Evolutionary conservation across 2,113 vertebrate genomes (phyloP), one percentile per base, ranked within the genome.

Genomic region (Leptocoma aspasia): DNA sequence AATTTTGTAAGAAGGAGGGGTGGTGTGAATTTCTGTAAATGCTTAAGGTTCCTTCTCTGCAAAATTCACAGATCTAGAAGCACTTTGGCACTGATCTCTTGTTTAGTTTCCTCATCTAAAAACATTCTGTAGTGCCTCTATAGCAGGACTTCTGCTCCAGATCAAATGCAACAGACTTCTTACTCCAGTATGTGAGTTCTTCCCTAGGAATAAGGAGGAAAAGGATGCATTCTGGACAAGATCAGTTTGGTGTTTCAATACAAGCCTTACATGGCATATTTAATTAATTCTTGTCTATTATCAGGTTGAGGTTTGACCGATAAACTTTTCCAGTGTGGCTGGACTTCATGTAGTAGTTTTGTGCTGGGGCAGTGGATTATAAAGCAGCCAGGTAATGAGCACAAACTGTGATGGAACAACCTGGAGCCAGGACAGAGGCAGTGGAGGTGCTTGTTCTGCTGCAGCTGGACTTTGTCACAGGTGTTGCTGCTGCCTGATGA

Each of bases 121-220:
- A 65, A 12, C 1, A 2, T 66, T 70, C 26, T 49, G 0, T 65
- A n/a, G 28, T 82, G 20, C 11, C 37, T 84, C 15, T 64, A 0
- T 31, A 50, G 64, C 26, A 39, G 9, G 6, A 47, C 35, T 86
- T 86, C 31, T 85, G 18, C 27, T 76, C 16, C 39, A 56, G 30
- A 56, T 56, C 47, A 79, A 90, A 57, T 49, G 24, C 59, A 72
- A 8, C 26, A 59, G 22, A 23, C 15, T 60, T 24, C 33, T 65
- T 35, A 52, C 18, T 65, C 10, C 10, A 45, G 21, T n/a, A 26
- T 57, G 5, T 39, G 19, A 52, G 2, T 82, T 82, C 52, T 75
- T 73, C 28, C 21, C 63, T 61, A 57, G 47, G 65, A 73, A 24
- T 44, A 66, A 37, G 8, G 45, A 7, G 16, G n/a, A 61, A 24